These are phyloP conservation scores for Scopus umbretta DNA, from an alignment of 2,113 vertebrate species.

Conservation along the genomic window DNA sequence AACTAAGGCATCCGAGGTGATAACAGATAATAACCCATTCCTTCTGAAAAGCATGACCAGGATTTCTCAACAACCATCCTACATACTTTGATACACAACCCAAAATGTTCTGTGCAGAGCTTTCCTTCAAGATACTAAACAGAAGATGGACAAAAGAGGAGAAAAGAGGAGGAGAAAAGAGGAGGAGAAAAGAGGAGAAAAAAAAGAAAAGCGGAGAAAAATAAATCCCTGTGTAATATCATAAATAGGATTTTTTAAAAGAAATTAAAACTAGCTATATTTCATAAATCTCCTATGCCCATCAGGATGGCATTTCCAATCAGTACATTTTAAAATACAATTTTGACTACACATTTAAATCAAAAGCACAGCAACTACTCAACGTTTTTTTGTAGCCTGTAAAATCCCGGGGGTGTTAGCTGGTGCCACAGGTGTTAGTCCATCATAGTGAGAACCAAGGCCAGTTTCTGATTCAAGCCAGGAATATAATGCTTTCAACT, in stretches of 20 bases:
- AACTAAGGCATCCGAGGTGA: neutral
- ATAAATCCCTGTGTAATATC: neutral
- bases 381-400: neutral
- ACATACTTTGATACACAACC: neutral
- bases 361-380: neutral
- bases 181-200: no score
- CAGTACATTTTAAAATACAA: neutral
- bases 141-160: neutral
- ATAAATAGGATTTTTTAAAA: neutral
- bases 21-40: neutral
- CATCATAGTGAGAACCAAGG: neutral
- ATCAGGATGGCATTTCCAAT: neutral
- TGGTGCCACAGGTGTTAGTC: slow-evolving; percentile 23
- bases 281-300: neutral
- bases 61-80: neutral
- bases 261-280: neutral
- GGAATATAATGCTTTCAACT: neutral
- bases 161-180: neutral
- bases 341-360: neutral
- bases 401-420: neutral
- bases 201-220: no score
- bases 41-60: neutral
- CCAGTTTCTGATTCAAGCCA: neutral
- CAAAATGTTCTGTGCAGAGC: neutral
- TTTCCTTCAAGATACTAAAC: neutral